Evolutionary conservation across 2,888 invertebrate genomes (phyloP).

Genomic region (Tineola bisselliella): DNA sequence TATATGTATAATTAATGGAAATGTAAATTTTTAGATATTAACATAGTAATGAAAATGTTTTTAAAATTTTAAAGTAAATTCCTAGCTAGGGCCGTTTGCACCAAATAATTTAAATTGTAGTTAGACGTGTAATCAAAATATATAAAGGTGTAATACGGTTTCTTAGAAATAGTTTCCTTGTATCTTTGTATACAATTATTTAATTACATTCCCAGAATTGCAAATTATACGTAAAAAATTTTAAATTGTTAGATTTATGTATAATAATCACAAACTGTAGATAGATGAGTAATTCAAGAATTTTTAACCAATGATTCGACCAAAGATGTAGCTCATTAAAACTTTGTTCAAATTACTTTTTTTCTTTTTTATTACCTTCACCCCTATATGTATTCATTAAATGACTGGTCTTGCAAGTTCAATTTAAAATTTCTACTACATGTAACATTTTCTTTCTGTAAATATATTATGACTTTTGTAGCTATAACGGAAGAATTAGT

Average conservation of each 20-base stretch:
- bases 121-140: not conserved
- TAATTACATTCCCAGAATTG: too few species aligned
- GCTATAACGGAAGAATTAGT: too few species aligned
- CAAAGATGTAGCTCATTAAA: slow-evolving; percentile 71
- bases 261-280: slow-evolving; percentile 23
- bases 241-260: not conserved
- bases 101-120: not conserved
- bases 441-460: too few species aligned
- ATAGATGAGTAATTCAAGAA: slow-evolving; percentile 39
- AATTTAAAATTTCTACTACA: too few species aligned
- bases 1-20: slow-evolving; percentile 3
- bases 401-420: too few species aligned
- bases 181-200: not conserved
- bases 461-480: too few species aligned
- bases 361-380: slow-evolving; percentile 25
- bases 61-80: not conserved
- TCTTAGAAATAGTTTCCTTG: not conserved
- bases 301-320: slow-evolving; percentile 73
- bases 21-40: slow-evolving; percentile 13
- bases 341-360: slow-evolving; percentile 45
- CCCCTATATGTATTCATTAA: not conserved
- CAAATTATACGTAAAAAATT: too few species aligned
- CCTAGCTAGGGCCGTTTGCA: not conserved
- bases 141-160: not conserved
- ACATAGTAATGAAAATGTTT: not conserved